phyloP scores from a whole-genome alignment of 2,797 vertebrate genomes.

The Acanthis flammea region DNA sequence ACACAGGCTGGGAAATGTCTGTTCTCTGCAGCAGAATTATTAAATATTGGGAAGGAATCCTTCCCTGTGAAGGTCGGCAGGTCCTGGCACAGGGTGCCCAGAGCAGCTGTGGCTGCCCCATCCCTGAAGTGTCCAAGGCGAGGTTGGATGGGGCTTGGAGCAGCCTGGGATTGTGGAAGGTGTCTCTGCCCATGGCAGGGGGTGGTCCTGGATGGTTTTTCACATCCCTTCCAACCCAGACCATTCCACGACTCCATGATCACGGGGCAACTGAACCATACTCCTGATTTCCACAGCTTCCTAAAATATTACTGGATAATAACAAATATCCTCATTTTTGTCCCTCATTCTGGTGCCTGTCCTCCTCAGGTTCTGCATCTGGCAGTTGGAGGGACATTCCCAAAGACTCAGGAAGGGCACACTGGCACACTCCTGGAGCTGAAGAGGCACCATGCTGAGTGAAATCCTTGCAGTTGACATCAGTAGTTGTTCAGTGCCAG shows the following conservation, averaged over 20 bases:
- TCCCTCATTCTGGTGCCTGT: not conserved
- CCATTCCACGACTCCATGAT: not conserved
- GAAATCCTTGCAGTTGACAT: not conserved
- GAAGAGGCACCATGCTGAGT: not conserved
- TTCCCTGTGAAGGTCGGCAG: accelerated
- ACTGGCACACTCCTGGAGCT: not conserved
- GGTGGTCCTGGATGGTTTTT: not conserved
- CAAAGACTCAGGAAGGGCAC: not conserved
- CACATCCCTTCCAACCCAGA: not conserved
- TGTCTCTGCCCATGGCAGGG: not conserved
- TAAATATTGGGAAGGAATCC: not conserved
- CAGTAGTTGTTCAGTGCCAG: not conserved
- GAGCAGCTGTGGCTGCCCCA: not conserved
- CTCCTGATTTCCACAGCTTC: not conserved
- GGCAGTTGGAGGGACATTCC: not conserved
- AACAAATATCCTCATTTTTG: not conserved
- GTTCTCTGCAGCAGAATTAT: not conserved
- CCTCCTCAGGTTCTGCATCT: not conserved
- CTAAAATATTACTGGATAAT: not conserved
- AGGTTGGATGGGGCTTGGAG: not conserved
- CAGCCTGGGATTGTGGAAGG: accelerated
- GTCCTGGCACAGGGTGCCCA: not conserved
- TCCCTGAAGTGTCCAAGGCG: not conserved
- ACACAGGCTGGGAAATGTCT: not conserved
- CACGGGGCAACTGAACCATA: not conserved